Percentiles rank a stretch among this genome's conserved stretches.
Conservation (phyloP, 2,797 vertebrate genomes). For the Thalassophryne amazonica region DNA sequence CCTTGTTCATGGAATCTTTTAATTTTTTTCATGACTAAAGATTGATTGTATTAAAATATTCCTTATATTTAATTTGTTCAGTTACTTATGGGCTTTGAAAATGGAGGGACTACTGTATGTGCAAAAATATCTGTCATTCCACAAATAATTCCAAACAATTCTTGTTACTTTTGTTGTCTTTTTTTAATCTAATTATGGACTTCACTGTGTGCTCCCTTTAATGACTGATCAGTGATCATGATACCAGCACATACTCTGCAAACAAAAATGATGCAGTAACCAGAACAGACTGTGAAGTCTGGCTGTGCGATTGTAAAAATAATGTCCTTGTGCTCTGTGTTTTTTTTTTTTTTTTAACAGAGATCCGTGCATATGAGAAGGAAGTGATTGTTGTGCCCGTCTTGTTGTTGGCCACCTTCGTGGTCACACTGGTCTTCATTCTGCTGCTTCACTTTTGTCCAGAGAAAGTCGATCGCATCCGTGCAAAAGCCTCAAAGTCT, state of each 20-base stretch:
- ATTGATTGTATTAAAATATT: too few relatives aligned
- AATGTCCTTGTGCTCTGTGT: background rate
- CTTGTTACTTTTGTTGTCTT: too few relatives aligned
- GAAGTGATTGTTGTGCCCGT: conserved; percentile 89
- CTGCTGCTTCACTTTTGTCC: conserved; percentile 80
- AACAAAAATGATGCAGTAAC: background rate
- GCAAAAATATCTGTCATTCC: too few relatives aligned
- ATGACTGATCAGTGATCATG: background rate
- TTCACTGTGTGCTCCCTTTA: background rate
- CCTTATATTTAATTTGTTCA: too few relatives aligned
- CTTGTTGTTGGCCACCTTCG: conserved; percentile 81
- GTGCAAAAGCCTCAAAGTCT: conserved; percentile 5
- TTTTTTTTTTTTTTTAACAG: conserved; percentile 40
- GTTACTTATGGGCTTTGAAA: too few relatives aligned
- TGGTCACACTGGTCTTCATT: conserved; percentile 83
- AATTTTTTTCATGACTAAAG: too few relatives aligned
- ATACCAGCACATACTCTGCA: background rate
- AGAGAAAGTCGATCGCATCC: conserved; percentile 67
- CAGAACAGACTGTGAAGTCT: background rate
- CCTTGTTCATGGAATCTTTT: too few relatives aligned
- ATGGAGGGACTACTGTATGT: too few relatives aligned
- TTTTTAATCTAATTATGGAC: too few relatives aligned
- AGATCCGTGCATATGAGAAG: conserved; percentile 77
- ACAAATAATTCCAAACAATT: too few relatives aligned
- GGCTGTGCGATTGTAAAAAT: background rate